phyloP scores from a whole-genome alignment of 2,888 invertebrate genomes.

The Sarcophaga subvicina region DNA sequence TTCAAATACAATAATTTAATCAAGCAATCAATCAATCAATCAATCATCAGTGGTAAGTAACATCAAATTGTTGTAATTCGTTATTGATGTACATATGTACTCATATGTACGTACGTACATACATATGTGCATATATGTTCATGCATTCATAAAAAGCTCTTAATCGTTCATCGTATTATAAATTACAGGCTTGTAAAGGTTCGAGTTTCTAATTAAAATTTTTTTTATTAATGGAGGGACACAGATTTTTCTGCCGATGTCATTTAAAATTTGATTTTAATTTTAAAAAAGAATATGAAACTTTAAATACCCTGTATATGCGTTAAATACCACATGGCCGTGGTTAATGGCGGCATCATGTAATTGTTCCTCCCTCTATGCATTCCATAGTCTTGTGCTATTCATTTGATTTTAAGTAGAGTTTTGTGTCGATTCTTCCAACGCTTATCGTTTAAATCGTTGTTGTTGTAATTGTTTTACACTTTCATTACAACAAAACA shows the following conservation, averaged over 20 bases:
- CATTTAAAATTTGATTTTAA: too few species aligned
- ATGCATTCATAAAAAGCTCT: too few species aligned
- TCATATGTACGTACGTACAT: too few species aligned
- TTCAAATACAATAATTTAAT: slow-evolving; percentile 64
- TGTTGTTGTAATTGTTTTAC: background rate
- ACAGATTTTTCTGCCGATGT: too few species aligned
- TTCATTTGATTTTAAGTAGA: background rate
- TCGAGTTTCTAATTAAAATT: too few species aligned
- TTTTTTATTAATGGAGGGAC: too few species aligned
- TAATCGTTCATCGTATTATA: too few species aligned
- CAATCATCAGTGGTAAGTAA: slow-evolving; percentile 42
- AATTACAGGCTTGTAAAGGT: too few species aligned
- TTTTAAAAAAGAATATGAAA: too few species aligned
- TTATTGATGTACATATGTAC: background rate
- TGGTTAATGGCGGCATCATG: background rate
- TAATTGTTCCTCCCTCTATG: background rate
- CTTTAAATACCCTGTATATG: background rate
- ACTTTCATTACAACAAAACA: too few species aligned
- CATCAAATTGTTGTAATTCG: slow-evolving; percentile 37
- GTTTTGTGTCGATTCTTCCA: background rate
- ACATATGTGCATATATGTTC: too few species aligned
- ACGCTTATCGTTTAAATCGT: background rate
- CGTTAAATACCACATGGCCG: background rate
- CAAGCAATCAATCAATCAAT: slow-evolving; percentile 63
- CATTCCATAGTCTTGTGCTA: background rate